Conservation (phyloP, 2,888 invertebrate species). For the Patella pellucida region DNA sequence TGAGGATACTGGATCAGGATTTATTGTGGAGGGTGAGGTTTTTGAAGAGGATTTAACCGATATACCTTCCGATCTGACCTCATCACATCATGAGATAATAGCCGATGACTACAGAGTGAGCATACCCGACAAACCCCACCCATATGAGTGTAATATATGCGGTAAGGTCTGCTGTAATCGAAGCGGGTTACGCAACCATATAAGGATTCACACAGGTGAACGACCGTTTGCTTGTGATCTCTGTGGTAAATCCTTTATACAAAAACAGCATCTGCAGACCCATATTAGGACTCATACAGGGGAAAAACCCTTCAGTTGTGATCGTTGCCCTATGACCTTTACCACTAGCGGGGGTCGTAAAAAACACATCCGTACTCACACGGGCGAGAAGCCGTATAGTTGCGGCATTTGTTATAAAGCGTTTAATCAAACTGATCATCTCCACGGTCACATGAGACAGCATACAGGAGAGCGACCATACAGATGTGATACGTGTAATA, state of each 20-base stretch:
- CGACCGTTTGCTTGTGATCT: background rate
- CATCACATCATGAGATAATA: too few relatives aligned
- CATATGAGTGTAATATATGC: background rate
- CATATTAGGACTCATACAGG: background rate
- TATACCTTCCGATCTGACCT: too few relatives aligned
- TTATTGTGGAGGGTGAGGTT: too few relatives aligned
- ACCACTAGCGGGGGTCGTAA: background rate
- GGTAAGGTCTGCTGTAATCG: background rate
- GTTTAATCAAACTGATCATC: background rate
- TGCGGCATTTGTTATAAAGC: background rate
- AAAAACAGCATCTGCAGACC: background rate
- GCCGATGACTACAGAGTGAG: too few relatives aligned
- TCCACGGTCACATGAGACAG: background rate
- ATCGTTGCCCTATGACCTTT: background rate
- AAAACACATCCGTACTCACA: slow-evolving; percentile 1
- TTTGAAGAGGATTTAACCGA: too few relatives aligned
- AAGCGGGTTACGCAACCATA: background rate
- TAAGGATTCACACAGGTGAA: background rate
- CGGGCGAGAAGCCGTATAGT: background rate
- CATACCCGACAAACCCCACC: background rate
- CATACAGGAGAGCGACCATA: background rate
- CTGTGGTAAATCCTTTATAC: background rate
- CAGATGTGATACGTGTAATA: background rate
- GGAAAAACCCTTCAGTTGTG: background rate
- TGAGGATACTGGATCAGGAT: too few relatives aligned